Evolutionary conservation across 2,113 vertebrate species (phyloP).

Genomic region (Istiophorus platypterus): DNA sequence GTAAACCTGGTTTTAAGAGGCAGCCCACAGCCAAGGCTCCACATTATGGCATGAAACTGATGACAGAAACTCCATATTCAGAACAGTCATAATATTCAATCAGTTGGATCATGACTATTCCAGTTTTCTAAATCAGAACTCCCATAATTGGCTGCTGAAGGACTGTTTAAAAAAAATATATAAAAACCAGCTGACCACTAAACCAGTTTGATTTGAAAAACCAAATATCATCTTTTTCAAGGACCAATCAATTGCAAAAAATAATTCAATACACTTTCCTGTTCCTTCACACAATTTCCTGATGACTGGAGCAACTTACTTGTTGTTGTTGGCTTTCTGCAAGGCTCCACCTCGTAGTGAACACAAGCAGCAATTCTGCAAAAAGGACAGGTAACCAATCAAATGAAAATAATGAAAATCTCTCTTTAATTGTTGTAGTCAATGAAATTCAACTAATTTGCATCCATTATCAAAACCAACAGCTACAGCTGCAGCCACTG

Average conservation of each 20-base stretch:
- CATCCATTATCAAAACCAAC: neutral
- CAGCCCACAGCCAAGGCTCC: no score
- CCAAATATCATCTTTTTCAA: neutral
- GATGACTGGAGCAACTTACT: conserved; percentile 82
- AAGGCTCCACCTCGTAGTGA: conserved; percentile 94
- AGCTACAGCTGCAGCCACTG: neutral
- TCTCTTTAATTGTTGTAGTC: neutral
- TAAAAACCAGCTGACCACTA: no score
- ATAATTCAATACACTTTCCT: neutral
- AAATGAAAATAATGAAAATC: neutral
- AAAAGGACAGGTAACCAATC: conserved; percentile 17
- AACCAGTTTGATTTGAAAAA: neutral
- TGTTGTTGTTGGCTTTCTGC: conserved; percentile 96
- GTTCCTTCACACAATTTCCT: neutral
- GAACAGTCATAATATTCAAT: no score
- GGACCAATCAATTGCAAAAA: neutral
- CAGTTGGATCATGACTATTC: neutral
- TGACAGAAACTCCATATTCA: no score
- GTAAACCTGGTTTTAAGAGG: no score
- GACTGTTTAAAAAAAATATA: no score
- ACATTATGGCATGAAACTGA: no score
- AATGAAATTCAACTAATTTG: neutral
- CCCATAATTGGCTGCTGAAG: neutral
- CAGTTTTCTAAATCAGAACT: no score
- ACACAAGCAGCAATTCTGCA: conserved; percentile 96